These are phyloP conservation scores for Struthidea cinerea DNA, from an alignment of 2,113 vertebrate species.

Conservation along the genomic window DNA sequence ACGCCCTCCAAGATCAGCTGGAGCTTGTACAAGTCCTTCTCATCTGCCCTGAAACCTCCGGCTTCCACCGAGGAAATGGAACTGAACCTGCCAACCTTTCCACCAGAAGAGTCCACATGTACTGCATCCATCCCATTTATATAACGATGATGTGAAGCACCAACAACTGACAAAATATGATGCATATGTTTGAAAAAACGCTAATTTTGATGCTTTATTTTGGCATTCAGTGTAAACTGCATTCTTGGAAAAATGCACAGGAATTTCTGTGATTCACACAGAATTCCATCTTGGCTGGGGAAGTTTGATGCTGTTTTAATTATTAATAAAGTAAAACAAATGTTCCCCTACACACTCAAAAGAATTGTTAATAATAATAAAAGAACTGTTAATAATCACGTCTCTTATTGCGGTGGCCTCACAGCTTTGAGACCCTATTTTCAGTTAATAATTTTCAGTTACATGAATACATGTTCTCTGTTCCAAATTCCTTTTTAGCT, in stretches of 20 bases:
- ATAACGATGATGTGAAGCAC: background rate
- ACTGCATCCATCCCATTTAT: background rate
- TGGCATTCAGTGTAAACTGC: background rate
- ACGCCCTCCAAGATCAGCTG: conserved; percentile 38
- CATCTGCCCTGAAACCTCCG: conserved; percentile 33
- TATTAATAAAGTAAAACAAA: background rate
- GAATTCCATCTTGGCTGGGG: background rate
- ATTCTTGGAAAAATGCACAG: background rate
- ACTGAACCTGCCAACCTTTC: background rate
- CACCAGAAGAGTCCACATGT: background rate
- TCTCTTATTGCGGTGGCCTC: rapidly evolving
- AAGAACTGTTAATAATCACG: background rate
- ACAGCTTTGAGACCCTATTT: background rate
- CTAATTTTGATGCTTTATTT: background rate
- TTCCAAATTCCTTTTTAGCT: background rate
- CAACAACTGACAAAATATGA: background rate
- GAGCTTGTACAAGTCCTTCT: conserved; percentile 44
- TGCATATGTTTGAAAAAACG: background rate
- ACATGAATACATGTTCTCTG: background rate
- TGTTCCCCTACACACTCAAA: background rate
- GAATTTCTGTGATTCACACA: background rate
- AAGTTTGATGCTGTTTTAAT: background rate
- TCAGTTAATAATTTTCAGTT: background rate
- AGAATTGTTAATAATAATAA: background rate
- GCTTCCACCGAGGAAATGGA: background rate